Base-by-base conservation (phyloP, 2,797 vertebrate genomes). In the Pseudomugil tenellus region DNA sequence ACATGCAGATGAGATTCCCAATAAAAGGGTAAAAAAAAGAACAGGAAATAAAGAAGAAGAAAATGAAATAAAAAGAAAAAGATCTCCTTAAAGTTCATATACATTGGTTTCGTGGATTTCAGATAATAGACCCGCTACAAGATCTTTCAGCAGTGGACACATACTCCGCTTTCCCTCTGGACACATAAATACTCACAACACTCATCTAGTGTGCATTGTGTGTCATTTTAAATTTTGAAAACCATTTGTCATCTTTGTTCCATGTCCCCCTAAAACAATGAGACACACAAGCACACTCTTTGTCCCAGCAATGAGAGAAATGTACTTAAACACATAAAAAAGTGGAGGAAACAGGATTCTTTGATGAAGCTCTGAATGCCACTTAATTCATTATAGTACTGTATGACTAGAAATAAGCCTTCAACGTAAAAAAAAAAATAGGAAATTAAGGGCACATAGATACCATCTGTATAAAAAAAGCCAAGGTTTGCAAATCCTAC, bases 191-290 rank as follows among this genome's bases (percentile, higher is more conserved):
- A 76, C 23, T 58, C 63, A 73, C 51, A 75, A 67, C 48, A 8
- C n/a, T 67, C 74, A 75, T 76, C 75, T 77, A 72, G 63, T 23
- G 58, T 31, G 55, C 77, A 76, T 62, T 57, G 60, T 29, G 63
- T 81, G 87, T 86, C 81, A 84, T 39, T 32, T n/a, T 7, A 3
- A 59, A 58, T 88, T 89, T 83, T 39, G 67, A 76, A 87, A 80
- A 10, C 69, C 65, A 88, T 90, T 90, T 73, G 62, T 88, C 88
- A 86, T 76, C 76, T 84, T 80, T 81, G 76, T 79, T 72, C 67
- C 75, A 77, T 78, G 76, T 78, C 71, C 72, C 59, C 63, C 49
- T 25, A 6, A 79, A 77, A 81, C 56, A 80, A 76, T 68, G 63
- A 70, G 76, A 78, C 6, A 25, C 58, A 60, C 58, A 26, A 1